Evolutionary conservation across 1,140 invertebrate genomes (phyloP).

Genomic region (Macrobrachium nipponense): DNA sequence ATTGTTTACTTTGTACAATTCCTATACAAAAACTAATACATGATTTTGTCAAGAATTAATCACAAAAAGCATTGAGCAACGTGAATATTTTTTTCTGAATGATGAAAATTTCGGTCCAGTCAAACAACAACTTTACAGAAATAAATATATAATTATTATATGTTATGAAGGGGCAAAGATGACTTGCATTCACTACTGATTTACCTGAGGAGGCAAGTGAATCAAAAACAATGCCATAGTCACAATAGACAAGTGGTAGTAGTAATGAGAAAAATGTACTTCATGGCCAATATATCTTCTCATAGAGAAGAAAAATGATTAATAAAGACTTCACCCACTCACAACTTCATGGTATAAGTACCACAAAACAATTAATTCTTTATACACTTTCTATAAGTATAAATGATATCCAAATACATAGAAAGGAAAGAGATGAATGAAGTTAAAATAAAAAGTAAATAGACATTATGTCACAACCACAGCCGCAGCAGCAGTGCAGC

Average conservation of each 20-base stretch:
- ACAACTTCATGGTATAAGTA: conserved; percentile 58
- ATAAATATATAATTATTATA: conserved; percentile 57
- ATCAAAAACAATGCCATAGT: conserved; percentile 42
- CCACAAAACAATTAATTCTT: conserved; percentile 51
- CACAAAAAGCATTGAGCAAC: conserved; percentile 62
- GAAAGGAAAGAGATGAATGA: too few relatives aligned
- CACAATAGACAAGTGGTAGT: conserved; percentile 16
- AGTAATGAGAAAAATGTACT: conserved; percentile 23
- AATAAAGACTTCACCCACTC: conserved; percentile 41
- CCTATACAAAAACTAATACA: conserved; percentile 62
- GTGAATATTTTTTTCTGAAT: conserved; percentile 56
- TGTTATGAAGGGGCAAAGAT: conserved; percentile 55
- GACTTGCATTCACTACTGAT: conserved; percentile 55
- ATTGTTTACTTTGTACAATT: conserved; percentile 62
- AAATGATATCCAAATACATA: conserved; percentile 39
- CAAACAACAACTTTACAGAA: conserved; percentile 57
- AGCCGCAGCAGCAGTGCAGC: conserved; percentile 35
- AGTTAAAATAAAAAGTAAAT: conserved; percentile 43
- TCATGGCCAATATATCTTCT: conserved; percentile 52
- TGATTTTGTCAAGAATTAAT: conserved; percentile 58
- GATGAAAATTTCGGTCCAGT: conserved; percentile 47
- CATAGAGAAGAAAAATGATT: conserved; percentile 48
- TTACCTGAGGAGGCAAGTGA: conserved; percentile 55
- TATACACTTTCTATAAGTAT: conserved; percentile 51
- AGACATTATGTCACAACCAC: conserved; percentile 49